These are phyloP conservation scores for Trichogramma pretiosum DNA, from an alignment of 1,140 invertebrate genomes.

Conservation along the genomic window DNA sequence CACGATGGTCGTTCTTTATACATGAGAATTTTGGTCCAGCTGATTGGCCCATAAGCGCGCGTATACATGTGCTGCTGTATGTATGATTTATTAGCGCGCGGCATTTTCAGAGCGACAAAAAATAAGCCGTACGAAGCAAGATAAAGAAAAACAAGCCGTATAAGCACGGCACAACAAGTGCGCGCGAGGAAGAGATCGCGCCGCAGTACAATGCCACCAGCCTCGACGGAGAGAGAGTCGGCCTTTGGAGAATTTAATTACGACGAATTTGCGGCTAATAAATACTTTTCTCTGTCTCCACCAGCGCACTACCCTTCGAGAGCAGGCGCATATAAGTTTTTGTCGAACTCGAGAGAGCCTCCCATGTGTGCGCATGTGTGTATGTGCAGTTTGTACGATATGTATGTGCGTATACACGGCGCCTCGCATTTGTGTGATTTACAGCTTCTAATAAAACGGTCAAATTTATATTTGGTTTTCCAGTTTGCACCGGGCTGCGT, in stretches of 20 bases:
- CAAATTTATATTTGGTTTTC: conserved; percentile 12
- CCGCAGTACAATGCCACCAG: background rate
- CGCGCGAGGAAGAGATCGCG: background rate
- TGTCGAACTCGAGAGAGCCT: background rate
- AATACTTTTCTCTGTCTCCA: conserved; percentile 1
- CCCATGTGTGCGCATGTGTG: background rate
- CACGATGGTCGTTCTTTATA: too few species aligned
- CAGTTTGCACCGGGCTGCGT: background rate
- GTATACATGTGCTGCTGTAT: too few species aligned
- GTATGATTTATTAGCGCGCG: too few species aligned
- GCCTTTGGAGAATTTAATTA: background rate
- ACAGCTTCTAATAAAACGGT: conserved; percentile 16
- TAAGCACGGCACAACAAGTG: background rate
- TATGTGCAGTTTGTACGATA: too few species aligned
- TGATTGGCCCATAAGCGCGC: too few species aligned
- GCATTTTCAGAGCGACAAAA: background rate
- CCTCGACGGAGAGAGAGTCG: background rate
- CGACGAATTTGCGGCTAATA: conserved; percentile 14
- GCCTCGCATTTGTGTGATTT: conserved; percentile 14
- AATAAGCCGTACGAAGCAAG: background rate
- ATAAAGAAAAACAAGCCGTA: background rate
- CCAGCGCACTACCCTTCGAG: background rate
- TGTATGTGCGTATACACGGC: too few species aligned
- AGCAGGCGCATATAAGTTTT: background rate
- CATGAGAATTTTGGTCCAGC: too few species aligned